Conservation (phyloP, 53 echinoderm and acorn worm species). For the Henricia sp. region DNA sequence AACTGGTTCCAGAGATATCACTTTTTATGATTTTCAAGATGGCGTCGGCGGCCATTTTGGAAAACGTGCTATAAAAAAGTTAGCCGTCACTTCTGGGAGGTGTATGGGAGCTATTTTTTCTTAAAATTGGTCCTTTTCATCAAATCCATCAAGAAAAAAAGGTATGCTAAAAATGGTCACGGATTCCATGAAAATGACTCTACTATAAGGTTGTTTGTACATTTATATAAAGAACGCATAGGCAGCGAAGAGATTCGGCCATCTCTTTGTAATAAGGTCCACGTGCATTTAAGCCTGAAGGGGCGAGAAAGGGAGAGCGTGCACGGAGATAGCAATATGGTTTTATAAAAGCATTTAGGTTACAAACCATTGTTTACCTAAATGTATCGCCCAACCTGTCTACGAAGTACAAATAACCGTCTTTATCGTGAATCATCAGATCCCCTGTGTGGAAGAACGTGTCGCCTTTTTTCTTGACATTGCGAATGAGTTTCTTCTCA, state of each 20-base stretch:
- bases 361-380: constrained; percentile 62
- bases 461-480: constrained; percentile 82
- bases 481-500: constrained; percentile 78
- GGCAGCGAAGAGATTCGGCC: background rate
- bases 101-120: no score
- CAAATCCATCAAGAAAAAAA: no score
- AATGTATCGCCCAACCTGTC: constrained; percentile 95
- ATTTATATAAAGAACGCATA: background rate
- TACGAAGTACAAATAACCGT: constrained; percentile 88
- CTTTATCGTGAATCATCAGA: constrained; percentile 78
- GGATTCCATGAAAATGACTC: no score
- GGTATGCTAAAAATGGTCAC: no score
- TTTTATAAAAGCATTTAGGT: background rate
- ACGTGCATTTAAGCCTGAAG: background rate
- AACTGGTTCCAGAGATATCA: no score
- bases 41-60: no score
- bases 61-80: no score
- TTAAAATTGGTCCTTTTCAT: no score
- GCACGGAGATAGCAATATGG: background rate
- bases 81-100: no score
- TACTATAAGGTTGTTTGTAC: no score
- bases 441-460: constrained; percentile 92
- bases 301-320: background rate
- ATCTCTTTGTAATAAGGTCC: background rate
- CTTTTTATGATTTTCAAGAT: no score